A percentile compares a stretch with the other conserved stretches of the same genome.
Conservation (phyloP, 2,888 invertebrate species). For the Tryphoninae sp. region DNA sequence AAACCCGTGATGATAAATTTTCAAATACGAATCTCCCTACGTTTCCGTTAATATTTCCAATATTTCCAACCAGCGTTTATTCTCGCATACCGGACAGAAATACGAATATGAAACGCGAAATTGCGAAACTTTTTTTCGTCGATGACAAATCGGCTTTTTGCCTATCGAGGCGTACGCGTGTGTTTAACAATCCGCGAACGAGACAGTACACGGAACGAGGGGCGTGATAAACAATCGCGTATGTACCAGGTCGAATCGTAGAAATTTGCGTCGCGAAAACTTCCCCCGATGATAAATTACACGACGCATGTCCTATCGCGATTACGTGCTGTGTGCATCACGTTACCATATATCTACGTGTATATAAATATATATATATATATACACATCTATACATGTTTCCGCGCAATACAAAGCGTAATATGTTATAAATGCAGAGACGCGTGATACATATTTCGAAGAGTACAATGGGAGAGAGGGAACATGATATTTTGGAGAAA, state of each 20-base stretch:
- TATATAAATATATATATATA: not conserved
- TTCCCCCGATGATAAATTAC: not conserved
- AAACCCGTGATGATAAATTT: no score
- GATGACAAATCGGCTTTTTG: slow-evolving; percentile 4
- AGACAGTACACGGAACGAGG: not conserved
- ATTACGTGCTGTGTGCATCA: not conserved
- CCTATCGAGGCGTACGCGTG: no score
- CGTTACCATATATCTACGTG: not conserved
- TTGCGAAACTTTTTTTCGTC: not conserved
- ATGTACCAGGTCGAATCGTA: not conserved
- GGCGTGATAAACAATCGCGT: not conserved
- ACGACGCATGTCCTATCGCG: not conserved
- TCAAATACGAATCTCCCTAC: no score
- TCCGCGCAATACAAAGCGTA: not conserved
- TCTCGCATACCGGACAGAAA: no score
- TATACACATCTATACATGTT: not conserved
- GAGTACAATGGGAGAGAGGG: slow-evolving; percentile 24
- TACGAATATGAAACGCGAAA: no score
- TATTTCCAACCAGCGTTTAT: not conserved
- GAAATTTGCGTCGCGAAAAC: not conserved
- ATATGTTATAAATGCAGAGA: slow-evolving; percentile 26
- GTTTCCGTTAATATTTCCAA: slow-evolving; percentile 1
- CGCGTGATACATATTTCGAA: slow-evolving; percentile 29
- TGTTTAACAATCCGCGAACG: no score
- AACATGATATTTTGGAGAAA: no score